phyloP scores from a whole-genome alignment of 1,140 invertebrate genomes.

The Hyposmocoma kahamanoa region DNA sequence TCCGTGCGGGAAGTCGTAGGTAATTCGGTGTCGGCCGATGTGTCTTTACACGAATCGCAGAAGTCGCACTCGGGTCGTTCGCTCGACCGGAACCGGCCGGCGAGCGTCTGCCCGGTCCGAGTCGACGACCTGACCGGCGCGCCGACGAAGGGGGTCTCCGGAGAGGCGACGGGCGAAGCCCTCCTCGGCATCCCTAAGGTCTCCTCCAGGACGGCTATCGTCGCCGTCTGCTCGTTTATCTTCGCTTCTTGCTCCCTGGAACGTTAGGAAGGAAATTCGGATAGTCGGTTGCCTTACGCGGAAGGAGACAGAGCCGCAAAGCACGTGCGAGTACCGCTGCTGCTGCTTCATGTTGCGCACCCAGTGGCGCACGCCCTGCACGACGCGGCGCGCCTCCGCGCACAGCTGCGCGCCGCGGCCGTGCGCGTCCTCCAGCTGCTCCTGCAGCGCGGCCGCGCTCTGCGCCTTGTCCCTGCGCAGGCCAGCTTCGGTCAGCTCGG shows the following conservation, averaged over 20 bases:
- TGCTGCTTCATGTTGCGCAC: constrained; percentile 15
- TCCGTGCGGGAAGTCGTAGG: no score
- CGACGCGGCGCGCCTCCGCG: constrained; percentile 25
- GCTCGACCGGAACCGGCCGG: not conserved
- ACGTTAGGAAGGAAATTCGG: no score
- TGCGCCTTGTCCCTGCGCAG: constrained; percentile 18
- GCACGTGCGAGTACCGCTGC: no score
- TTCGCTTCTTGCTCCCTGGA: constrained; percentile 35
- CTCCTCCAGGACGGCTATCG: constrained; percentile 15
- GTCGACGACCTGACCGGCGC: not conserved
- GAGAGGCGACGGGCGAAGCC: not conserved
- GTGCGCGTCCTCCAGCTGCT: constrained; percentile 26
- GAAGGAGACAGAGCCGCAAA: no score
- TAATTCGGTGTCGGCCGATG: no score
- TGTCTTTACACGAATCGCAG: no score
- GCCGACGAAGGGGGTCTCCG: not conserved
- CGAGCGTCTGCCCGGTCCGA: not conserved
- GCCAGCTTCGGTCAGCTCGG: no score
- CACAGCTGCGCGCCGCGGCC: constrained; percentile 34
- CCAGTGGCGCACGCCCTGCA: constrained; percentile 23
- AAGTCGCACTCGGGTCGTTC: not conserved
- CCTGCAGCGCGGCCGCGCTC: constrained; percentile 15
- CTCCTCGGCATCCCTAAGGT: not conserved
- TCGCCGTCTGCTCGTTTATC: constrained; percentile 31
- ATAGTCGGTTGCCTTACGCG: no score